These are phyloP conservation scores for Heliconius hortense DNA, from an alignment of 2,888 invertebrate genomes.

Conservation along the genomic window DNA sequence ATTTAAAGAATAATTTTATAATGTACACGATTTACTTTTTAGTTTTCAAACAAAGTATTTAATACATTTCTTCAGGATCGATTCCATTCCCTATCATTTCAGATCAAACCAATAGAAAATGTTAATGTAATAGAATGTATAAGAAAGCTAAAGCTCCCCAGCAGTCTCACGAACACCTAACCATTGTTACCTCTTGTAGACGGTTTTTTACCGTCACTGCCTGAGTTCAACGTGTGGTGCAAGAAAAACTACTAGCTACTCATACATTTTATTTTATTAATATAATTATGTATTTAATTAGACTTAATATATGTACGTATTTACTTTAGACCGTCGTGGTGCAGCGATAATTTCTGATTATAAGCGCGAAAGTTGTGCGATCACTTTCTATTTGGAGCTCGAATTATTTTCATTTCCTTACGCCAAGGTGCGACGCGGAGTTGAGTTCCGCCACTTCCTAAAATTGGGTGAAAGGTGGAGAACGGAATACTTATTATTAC, in stretches of 20 bases:
- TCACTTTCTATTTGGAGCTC: too few relatives aligned
- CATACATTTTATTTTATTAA: background rate
- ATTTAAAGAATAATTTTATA: too few relatives aligned
- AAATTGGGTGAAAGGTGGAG: background rate
- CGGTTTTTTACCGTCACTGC: slow-evolving; percentile 56
- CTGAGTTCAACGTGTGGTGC: slow-evolving; percentile 47
- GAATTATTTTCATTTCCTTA: background rate
- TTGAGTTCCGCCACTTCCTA: background rate
- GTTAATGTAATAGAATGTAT: slow-evolving; percentile 39
- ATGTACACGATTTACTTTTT: too few relatives aligned
- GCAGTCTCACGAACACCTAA: slow-evolving; percentile 56
- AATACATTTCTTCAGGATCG: background rate
- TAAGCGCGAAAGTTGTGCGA: too few relatives aligned
- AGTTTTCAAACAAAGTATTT: background rate
- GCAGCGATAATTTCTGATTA: too few relatives aligned
- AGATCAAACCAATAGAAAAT: slow-evolving; percentile 30
- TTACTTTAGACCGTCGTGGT: too few relatives aligned
- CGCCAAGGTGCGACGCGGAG: too few relatives aligned
- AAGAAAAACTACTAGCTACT: slow-evolving; percentile 34
- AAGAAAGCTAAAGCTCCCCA: slow-evolving; percentile 52
- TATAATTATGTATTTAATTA: background rate
- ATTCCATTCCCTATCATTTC: background rate
- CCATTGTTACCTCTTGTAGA: slow-evolving; percentile 66
- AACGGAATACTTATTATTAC: background rate
- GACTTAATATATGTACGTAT: too few relatives aligned